Evolutionary conservation across 2,113 vertebrate species (phyloP).

Genomic region (Siphamia tubifer): DNA sequence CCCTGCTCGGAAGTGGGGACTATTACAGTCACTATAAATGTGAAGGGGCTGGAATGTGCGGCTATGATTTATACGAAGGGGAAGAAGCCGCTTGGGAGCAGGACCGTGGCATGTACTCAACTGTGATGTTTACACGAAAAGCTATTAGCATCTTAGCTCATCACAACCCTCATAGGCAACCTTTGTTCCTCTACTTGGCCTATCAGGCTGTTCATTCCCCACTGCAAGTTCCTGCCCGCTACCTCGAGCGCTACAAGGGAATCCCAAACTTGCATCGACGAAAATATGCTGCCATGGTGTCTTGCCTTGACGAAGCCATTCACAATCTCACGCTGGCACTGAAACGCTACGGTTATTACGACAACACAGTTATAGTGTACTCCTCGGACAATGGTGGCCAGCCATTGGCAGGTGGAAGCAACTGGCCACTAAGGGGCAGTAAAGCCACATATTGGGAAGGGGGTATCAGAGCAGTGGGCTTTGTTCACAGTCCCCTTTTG

Average conservation of each 20-base stretch:
- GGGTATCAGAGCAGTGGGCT: slow-evolving; percentile 92
- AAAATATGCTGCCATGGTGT: slow-evolving; percentile 95
- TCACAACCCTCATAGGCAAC: slow-evolving; percentile 83
- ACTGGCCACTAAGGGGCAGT: slow-evolving; percentile 95
- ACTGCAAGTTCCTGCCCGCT: slow-evolving; percentile 90
- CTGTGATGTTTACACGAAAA: slow-evolving; percentile 92
- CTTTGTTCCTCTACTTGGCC: slow-evolving; percentile 92
- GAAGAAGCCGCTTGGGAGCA: slow-evolving; percentile 94
- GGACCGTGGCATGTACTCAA: slow-evolving; percentile 91
- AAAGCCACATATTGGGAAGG: slow-evolving; percentile 98
- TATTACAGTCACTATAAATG: slow-evolving; percentile 98
- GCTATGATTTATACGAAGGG: slow-evolving; percentile 93
- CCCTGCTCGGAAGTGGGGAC: slow-evolving; percentile 92
- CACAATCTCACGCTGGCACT: slow-evolving; percentile 90
- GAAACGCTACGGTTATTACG: slow-evolving; percentile 88
- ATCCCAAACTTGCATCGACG: slow-evolving; percentile 90
- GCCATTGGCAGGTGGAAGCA: slow-evolving; percentile 90
- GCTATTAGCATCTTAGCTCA: slow-evolving; percentile 87
- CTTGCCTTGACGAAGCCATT: slow-evolving; percentile 93
- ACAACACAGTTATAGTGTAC: slow-evolving; percentile 93
- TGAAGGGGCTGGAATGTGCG: slow-evolving; percentile 91
- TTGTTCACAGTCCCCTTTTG: slow-evolving; percentile 94
- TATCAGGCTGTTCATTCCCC: slow-evolving; percentile 96
- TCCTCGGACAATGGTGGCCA: slow-evolving; percentile 97
- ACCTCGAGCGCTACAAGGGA: slow-evolving; percentile 89